A percentile compares a stretch with the other conserved stretches of the same genome.
Evolutionary conservation across 2,797 vertebrate species (phyloP).

Genomic region (Zenarchopterus dispar): DNA sequence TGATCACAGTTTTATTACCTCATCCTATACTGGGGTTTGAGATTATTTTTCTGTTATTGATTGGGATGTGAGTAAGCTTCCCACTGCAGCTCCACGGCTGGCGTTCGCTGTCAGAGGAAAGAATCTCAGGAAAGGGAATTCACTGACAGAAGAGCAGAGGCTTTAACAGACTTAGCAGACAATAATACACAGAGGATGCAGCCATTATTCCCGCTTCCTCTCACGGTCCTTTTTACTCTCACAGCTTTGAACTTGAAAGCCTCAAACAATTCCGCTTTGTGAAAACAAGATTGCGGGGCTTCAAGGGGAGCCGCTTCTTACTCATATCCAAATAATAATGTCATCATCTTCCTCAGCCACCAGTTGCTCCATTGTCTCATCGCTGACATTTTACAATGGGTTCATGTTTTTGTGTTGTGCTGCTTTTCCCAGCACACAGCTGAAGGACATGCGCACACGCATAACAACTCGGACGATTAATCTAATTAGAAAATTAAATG

Average conservation of each 20-base stretch:
- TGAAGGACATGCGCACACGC: slow-evolving; percentile 16
- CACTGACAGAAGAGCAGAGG: slow-evolving; percentile 37
- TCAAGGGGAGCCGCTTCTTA: slow-evolving; percentile 46
- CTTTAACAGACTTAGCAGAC: slow-evolving; percentile 42
- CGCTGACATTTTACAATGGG: slow-evolving; percentile 8
- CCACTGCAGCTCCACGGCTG: slow-evolving; percentile 38
- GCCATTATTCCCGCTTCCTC: slow-evolving; percentile 73
- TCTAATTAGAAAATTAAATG: background rate
- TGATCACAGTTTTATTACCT: too few relatives aligned
- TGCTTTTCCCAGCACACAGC: background rate
- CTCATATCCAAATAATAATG: slow-evolving; percentile 47
- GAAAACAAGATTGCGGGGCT: slow-evolving; percentile 41
- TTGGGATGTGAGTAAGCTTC: slow-evolving; percentile 32
- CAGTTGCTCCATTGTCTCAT: slow-evolving; percentile 62
- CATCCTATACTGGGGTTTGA: too few relatives aligned
- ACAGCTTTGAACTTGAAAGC: slow-evolving; percentile 59
- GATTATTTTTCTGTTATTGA: too few relatives aligned
- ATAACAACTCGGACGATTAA: background rate
- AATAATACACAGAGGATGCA: slow-evolving; percentile 70
- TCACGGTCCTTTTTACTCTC: slow-evolving; percentile 33
- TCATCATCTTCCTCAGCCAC: slow-evolving; percentile 54
- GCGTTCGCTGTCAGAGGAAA: slow-evolving; percentile 32
- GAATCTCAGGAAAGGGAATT: slow-evolving; percentile 59
- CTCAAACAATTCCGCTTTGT: slow-evolving; percentile 28
- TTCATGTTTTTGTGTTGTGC: slow-evolving; percentile 18